Evolutionary conservation across 2,113 vertebrate genomes (phyloP), one percentile per base, ranked within the genome.

Genomic region (Nanorana parkeri): DNA sequence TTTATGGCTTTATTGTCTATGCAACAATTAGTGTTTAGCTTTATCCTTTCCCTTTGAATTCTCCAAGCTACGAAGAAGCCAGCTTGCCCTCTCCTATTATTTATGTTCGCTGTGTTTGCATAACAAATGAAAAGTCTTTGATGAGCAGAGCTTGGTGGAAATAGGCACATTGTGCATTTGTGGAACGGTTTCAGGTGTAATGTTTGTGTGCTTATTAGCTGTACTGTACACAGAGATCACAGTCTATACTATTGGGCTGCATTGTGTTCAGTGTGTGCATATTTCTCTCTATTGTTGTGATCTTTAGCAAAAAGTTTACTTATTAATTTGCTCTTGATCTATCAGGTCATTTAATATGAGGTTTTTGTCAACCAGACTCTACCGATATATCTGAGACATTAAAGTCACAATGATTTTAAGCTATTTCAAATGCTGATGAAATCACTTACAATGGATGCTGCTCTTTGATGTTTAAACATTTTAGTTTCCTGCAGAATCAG

Each of bases 61-160:
- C 65, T 86, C 87, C 36, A 68, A 85, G 64, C 65, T 86, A 69
- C 86, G 65, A 83, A 89, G 87, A 77, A 78, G 86, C 86, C 65
- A 84, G 69, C 60, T 86, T 74, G 60, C 56, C 17, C 0, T 66
- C 83, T 86, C 78, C 64, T 87, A 15, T 84, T 88, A 51, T 65
- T 83, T 85, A 58, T 75, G 84, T 82, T 16, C 66, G 79, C 21
- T 85, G 77, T 86, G 89, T 89, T 89, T 81, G 78, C 24, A 5
- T 86, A 88, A 83, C 61, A 83, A 87, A 89, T 89, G 78, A 86
- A 85, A 87, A 41, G 16, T 68, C 64, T 85, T 83, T 86, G 80
- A 85, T 84, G 86, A 86, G 63, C 76, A 32, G 21, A 87, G 79
- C 85, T 85, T 84, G 85, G 36, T 88, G 87, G 88, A 83, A 84